Base-by-base conservation (phyloP, 2,888 invertebrate genomes). In the Crossocerus cetratus region DNA sequence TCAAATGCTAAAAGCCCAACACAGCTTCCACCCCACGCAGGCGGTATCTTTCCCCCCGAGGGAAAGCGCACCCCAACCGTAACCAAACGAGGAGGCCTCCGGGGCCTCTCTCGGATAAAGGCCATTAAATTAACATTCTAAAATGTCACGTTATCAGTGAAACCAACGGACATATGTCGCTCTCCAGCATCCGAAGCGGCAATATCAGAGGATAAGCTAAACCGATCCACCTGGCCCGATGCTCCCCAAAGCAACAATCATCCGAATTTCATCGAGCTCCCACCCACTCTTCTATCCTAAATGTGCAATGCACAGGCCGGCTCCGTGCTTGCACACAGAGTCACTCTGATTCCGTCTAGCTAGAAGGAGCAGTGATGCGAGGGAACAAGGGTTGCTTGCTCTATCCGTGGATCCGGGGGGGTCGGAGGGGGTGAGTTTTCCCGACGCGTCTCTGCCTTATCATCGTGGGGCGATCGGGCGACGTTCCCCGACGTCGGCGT, bases 61-160 rank as follows among this genome's bases (percentile, higher is more conserved):
- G n/a, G 3, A n/a, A 49, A 16, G 16, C 16, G 49, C 49, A 16
- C 16, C 16, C 16, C 49, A 49, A 49, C 49, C 49, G n/a, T 16
- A 16, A 16, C 49, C 16, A 49, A 43, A 49, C 49, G n/a, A 14
- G 16, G 11, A 32, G 32, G 16, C 49, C 16, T 49, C 16, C 49
- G 16, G 49, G 49, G n/a, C 13, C 32, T 32, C 32, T 32, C 16
- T 49, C 49, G 14, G 49, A 49, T 49, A 49, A 49, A 49, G 16
- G 16, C 49, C 49, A 49, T 49, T 49, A 49, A 49, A 49, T 49
- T 49, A 49, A 16, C 49, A 49, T 49, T 49, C 49, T 49, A 16
- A 49, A 49, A 14, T 16, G 49, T 49, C 16, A 32, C 32, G 32
- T 49, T 49, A 49, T 49, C 49, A 49, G 16, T 14, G n/a, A n/a